Evolutionary conservation across 1,140 invertebrate species (phyloP).

Genomic region (Trichoplusia ni): DNA sequence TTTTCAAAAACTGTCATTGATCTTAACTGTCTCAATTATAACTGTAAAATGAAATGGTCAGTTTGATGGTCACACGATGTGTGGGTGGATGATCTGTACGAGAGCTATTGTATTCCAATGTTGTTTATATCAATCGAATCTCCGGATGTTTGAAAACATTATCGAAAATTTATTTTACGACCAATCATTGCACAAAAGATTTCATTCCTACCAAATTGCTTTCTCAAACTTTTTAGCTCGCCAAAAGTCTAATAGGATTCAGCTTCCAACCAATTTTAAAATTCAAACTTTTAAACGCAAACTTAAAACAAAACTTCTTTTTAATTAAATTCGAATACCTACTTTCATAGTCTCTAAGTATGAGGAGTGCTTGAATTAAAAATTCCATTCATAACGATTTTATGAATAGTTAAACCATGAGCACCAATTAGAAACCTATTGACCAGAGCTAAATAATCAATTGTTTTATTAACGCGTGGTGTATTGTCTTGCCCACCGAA

Average conservation of each 20-base stretch:
- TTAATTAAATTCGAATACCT: not conserved
- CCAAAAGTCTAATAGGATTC: too few relatives aligned
- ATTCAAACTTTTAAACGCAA: too few relatives aligned
- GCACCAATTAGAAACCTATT: constrained; percentile 32
- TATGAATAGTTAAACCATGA: constrained; percentile 7
- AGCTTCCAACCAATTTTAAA: too few relatives aligned
- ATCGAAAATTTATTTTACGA: too few relatives aligned
- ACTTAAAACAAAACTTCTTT: not conserved
- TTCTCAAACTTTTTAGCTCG: too few relatives aligned
- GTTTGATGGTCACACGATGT: constrained; percentile 34
- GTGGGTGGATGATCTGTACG: constrained; percentile 46
- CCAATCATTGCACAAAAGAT: too few relatives aligned
- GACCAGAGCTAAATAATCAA: constrained; percentile 44
- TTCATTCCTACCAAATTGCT: too few relatives aligned
- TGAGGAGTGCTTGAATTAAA: not conserved
- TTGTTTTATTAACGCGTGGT: constrained; percentile 36
- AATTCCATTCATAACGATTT: constrained; percentile 1
- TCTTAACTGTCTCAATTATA: constrained; percentile 9
- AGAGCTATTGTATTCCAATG: constrained; percentile 3
- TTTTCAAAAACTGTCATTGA: constrained; percentile 12
- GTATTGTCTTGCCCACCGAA: constrained; percentile 56
- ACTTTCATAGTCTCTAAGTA: not conserved
- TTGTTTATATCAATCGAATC: not conserved
- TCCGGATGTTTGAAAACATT: too few relatives aligned
- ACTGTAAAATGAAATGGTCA: constrained; percentile 29